Evolutionary conservation across 2,888 invertebrate genomes (phyloP).

Genomic region (Agrotis ipsilon): DNA sequence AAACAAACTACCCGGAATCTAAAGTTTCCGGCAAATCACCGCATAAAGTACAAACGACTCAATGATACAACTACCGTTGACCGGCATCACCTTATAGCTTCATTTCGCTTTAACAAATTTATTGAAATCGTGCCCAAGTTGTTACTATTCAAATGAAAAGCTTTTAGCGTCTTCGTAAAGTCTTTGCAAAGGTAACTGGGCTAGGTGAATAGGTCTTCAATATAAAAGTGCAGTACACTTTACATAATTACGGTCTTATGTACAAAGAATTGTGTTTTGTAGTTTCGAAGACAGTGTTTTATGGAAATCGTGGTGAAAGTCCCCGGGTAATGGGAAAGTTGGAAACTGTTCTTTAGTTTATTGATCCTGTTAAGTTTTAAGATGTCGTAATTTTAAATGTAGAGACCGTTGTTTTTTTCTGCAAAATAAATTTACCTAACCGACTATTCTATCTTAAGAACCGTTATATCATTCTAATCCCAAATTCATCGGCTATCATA

Average conservation of each 20-base stretch:
- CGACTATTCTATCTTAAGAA: background rate
- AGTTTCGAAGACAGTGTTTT: conserved; percentile 31
- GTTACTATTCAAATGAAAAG: conserved; percentile 75
- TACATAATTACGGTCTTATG: conserved; percentile 43
- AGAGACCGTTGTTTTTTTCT: background rate
- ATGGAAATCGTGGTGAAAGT: conserved; percentile 41
- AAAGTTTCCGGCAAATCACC: conserved; percentile 43
- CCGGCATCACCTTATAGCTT: conserved; percentile 83
- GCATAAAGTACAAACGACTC: conserved; percentile 59
- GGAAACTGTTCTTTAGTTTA: conserved; percentile 29
- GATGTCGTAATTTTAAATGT: conserved; percentile 1
- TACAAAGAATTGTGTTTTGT: conserved; percentile 40
- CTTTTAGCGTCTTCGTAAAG: conserved; percentile 60
- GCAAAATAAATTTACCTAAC: background rate
- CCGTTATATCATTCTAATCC: background rate
- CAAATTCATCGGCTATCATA: background rate
- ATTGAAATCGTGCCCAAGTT: conserved; percentile 85
- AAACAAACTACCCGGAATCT: conserved; percentile 28
- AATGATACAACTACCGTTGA: conserved; percentile 78
- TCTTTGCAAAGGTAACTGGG: conserved; percentile 47
- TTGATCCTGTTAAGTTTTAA: conserved; percentile 6
- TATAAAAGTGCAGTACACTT: conserved; percentile 43
- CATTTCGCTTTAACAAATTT: conserved; percentile 87
- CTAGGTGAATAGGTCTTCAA: conserved; percentile 43
- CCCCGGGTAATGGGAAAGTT: conserved; percentile 14